Evolutionary conservation across 2,888 invertebrate genomes (phyloP).

Genomic region (Rhagophthalmus giganteus): DNA sequence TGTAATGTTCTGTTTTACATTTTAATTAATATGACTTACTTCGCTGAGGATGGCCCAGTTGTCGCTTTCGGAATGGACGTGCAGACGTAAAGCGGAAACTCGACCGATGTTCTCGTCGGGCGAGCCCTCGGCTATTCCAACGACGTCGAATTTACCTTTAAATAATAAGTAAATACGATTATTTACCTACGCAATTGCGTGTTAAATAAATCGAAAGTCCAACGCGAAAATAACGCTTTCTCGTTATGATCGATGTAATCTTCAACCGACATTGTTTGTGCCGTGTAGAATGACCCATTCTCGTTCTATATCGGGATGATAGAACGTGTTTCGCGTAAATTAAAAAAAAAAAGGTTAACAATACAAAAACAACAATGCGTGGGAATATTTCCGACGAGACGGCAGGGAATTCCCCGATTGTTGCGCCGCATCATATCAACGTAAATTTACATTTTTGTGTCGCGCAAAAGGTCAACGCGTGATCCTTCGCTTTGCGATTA

Average conservation of each 20-base stretch:
- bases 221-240: background rate
- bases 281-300: no score
- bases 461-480: no score
- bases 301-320: no score
- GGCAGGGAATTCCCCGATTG: no score
- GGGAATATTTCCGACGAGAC: no score
- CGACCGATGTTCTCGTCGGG: slow-evolving; percentile 69
- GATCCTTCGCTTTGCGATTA: no score
- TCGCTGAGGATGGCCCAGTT: slow-evolving; percentile 93
- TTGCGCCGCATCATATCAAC: no score
- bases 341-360: slow-evolving; percentile 8
- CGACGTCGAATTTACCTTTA: slow-evolving; percentile 73
- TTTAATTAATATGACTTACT: slow-evolving; percentile 58
- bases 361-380: no score
- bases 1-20: background rate
- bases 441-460: no score
- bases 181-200: no score
- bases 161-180: background rate
- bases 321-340: slow-evolving; percentile 6
- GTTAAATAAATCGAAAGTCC: background rate
- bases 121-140: slow-evolving; percentile 78
- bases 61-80: slow-evolving; percentile 76
- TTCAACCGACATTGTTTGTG: background rate
- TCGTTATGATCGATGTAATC: background rate
- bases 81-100: slow-evolving; percentile 73